Conservation (phyloP, 1,140 invertebrate genomes). For the Pomacea maculata region DNA sequence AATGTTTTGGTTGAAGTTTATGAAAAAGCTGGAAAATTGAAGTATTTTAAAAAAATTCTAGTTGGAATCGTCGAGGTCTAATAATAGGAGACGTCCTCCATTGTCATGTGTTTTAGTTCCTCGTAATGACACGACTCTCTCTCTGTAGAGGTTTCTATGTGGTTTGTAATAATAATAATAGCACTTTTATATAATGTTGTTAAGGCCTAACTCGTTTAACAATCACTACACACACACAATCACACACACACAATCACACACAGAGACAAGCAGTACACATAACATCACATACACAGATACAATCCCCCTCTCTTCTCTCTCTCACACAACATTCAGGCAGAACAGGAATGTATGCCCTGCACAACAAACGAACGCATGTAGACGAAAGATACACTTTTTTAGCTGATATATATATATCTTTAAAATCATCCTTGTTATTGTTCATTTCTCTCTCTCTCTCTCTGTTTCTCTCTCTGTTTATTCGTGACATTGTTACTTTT, state of each 20-base stretch:
- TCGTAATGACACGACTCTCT: background rate
- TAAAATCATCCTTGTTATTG: background rate
- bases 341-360: background rate
- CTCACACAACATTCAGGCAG: background rate
- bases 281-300: background rate
- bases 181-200: background rate
- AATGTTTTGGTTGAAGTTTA: too few species aligned
- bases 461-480: background rate
- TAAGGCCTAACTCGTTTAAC: background rate
- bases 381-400: background rate
- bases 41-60: too few species aligned
- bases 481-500: too few species aligned
- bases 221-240: background rate
- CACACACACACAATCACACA: constrained; percentile 4
- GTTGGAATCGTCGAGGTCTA: background rate
- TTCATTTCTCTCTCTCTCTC: background rate
- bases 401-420: background rate
- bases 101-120: background rate
- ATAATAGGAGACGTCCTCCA: too few species aligned
- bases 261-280: background rate
- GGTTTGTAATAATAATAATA: background rate
- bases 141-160: background rate
- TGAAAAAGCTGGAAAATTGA: background rate
- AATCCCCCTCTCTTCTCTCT: background rate
- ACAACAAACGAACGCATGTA: background rate